Base-by-base conservation (phyloP, 2,113 vertebrate genomes). In the Melanocharis versteri region DNA sequence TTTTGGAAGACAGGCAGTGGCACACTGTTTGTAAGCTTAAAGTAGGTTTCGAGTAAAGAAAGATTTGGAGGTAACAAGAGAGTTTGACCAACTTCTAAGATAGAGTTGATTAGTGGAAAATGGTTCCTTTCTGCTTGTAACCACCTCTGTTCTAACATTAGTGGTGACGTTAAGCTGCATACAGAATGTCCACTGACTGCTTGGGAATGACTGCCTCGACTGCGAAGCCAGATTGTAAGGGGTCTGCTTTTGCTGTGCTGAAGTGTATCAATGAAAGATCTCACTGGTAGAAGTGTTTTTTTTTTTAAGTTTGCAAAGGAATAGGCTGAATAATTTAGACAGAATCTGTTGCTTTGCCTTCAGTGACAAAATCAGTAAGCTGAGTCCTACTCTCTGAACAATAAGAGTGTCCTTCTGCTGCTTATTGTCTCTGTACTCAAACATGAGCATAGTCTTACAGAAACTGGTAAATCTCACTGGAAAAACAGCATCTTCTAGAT, bases 371-470 rank as follows among this genome's bases (percentile, higher is more conserved):
- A 42, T 57, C 18, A 56, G 27, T 31, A 65, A 62, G 4, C 6
- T 23, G 28, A 66, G 13, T 33, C 47, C 35, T 60, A 6, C 24
- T 33, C 6, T 44, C 27, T 84, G 35, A 76, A 40, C 15, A 82
- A 3, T 9, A 44, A 1, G 4, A 30, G 26, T 21, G 35, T 56
- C 40, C 16, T 77, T 16, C 33, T 4, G 10, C 23, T 56, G 18
- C 11, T 62, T 73, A 6, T 64, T 60, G 51, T 42, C 35, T 69
- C 39, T 77, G 15, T 51, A 4, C 19, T 83, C 31, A n/a, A 45
- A 27, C 35, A 4, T 4, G 35, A 62, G 10, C 20, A 1, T 3
- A 44, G 20, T 44, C 18, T 23, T 33, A 21, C 1, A 4, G 44
- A 60, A 44, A 33, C 10, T 15, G 31, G 24, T 61, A 73, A 82